phyloP scores from a whole-genome alignment of 2,797 vertebrate genomes.

The Poeciliopsis infans region DNA sequence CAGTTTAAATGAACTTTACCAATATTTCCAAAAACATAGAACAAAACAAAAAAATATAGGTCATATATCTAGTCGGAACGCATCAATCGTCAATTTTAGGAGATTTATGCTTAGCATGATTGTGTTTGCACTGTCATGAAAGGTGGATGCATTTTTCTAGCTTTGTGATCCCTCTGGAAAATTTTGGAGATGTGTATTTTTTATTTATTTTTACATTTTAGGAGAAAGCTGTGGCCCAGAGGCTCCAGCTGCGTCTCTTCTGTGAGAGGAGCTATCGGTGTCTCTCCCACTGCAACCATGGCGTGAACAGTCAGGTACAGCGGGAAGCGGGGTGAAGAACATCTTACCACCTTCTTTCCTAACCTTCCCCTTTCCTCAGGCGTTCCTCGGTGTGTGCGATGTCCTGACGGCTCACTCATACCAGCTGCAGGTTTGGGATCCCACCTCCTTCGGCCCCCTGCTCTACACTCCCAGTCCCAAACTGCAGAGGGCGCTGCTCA shows the following conservation, averaged over 20 bases:
- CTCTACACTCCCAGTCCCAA: slow-evolving; percentile 82
- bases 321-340: not conserved
- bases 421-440: slow-evolving; percentile 80
- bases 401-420: slow-evolving; percentile 86
- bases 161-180: not conserved
- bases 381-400: slow-evolving; percentile 88
- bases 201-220: slow-evolving; percentile 53
- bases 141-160: not conserved
- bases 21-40: not conserved
- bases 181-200: not conserved
- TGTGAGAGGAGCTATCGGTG: slow-evolving; percentile 81
- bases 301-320: slow-evolving; percentile 85
- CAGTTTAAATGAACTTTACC: not conserved
- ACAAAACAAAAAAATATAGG: no score
- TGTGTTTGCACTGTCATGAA: not conserved
- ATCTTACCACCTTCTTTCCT: not conserved
- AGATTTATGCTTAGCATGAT: not conserved
- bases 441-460: slow-evolving; percentile 63
- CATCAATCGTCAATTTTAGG: not conserved
- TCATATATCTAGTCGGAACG: not conserved
- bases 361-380: slow-evolving; percentile 62
- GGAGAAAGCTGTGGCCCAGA: slow-evolving; percentile 81
- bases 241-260: slow-evolving; percentile 81
- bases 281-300: slow-evolving; percentile 79
- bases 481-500: slow-evolving; percentile 87